A percentile compares a stretch with the other conserved stretches of the same genome.
Evolutionary conservation across 2,888 invertebrate genomes (phyloP).

Genomic region (Volucella bombylans): DNA sequence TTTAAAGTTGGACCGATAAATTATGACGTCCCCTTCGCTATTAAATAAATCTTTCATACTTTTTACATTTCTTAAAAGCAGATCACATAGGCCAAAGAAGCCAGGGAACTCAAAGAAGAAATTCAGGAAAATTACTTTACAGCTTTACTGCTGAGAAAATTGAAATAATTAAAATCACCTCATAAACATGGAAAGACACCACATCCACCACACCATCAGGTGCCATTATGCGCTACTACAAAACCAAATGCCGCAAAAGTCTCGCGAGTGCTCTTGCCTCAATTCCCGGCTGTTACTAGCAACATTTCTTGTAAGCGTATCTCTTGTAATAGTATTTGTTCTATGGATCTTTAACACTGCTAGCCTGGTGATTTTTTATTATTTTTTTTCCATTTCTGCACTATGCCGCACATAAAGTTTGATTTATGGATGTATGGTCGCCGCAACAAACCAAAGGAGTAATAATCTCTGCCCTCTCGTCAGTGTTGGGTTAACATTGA

Average conservation of each 20-base stretch:
- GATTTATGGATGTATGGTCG: conserved; percentile 59
- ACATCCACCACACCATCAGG: conserved; percentile 50
- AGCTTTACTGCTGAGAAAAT: conserved; percentile 50
- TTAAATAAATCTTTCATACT: conserved; percentile 48
- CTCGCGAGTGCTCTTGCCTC: not conserved
- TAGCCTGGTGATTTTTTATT: conserved; percentile 26
- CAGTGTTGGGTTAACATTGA: not conserved
- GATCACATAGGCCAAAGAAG: conserved; percentile 53
- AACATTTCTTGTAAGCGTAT: conserved; percentile 45
- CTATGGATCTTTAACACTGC: conserved; percentile 61
- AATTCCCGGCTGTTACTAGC: not conserved
- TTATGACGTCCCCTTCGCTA: conserved; percentile 32
- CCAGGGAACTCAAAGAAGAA: conserved; percentile 56
- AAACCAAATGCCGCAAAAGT: conserved; percentile 23
- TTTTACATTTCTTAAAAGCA: conserved; percentile 61
- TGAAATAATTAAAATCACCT: conserved; percentile 74
- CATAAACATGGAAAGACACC: conserved; percentile 70
- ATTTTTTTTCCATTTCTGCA: conserved; percentile 10
- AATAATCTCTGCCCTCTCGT: conserved; percentile 34
- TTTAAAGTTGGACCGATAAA: conserved; percentile 42
- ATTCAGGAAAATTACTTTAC: conserved; percentile 62
- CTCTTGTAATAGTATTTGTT: conserved; percentile 61
- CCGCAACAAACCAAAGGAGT: conserved; percentile 18
- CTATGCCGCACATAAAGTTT: conserved; percentile 36
- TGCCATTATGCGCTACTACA: conserved; percentile 25